Evolutionary conservation across 2,113 vertebrate genomes (phyloP).

Genomic region (Etheostoma cragini): DNA sequence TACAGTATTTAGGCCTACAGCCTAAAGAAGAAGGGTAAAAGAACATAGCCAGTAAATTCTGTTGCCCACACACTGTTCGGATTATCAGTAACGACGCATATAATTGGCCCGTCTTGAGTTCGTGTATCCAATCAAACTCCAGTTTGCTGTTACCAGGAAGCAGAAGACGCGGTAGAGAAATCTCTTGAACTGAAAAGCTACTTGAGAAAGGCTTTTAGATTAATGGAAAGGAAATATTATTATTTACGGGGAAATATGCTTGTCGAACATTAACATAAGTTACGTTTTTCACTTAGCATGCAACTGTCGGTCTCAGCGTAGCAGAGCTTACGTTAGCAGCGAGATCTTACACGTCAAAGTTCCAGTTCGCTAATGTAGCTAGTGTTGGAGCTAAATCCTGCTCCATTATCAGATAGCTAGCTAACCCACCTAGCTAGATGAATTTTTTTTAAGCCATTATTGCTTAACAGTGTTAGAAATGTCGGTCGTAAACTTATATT

Average conservation of each 20-base stretch:
- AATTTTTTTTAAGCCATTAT: neutral
- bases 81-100: conserved; percentile 27
- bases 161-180: neutral
- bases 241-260: too few relatives aligned
- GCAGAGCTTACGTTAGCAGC: neutral
- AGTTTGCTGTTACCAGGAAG: conserved; percentile 74
- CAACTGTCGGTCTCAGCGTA: neutral
- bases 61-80: accelerated
- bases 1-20: neutral
- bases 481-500: neutral
- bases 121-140: conserved; percentile 40
- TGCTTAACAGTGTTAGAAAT: neutral
- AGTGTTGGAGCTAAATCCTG: too few relatives aligned
- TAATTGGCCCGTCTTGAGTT: conserved; percentile 55
- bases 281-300: neutral
- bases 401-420: too few relatives aligned
- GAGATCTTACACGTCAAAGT: neutral
- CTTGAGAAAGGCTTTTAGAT: too few relatives aligned
- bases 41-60: too few relatives aligned
- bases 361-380: neutral
- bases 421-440: neutral
- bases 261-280: neutral
- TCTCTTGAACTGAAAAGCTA: too few relatives aligned
- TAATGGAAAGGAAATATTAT: neutral
- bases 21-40: neutral